These are phyloP conservation scores for Peucedramus taeniatus DNA, from an alignment of 2,113 vertebrate genomes.

Conservation along the genomic window DNA sequence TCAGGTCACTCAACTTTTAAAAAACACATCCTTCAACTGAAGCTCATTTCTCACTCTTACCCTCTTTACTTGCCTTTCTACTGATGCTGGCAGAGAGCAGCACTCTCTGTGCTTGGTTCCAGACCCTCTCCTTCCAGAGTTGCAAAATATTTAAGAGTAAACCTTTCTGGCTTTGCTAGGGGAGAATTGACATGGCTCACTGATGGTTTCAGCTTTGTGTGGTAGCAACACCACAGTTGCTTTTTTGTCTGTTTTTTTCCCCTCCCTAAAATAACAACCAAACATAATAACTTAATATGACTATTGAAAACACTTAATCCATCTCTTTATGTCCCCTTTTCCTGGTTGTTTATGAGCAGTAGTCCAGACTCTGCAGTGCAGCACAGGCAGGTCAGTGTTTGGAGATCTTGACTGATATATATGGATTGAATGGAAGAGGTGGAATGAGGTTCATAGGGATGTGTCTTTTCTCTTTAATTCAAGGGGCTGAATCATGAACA, in stretches of 20 bases:
- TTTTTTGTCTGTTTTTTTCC: not conserved
- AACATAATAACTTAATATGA: not conserved
- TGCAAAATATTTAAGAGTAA: not conserved
- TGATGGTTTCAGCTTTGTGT: not conserved
- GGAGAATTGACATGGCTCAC: fast-evolving
- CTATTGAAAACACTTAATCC: not conserved
- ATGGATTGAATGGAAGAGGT: not conserved
- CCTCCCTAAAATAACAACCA: not conserved
- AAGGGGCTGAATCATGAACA: not conserved
- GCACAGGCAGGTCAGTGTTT: not conserved
- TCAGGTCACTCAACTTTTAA: not conserved
- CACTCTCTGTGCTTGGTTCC: not conserved
- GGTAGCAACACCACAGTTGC: not conserved
- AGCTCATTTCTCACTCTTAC: not conserved
- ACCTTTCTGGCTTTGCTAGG: not conserved
- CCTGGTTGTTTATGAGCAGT: not conserved
- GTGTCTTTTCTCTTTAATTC: not conserved
- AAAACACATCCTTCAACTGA: not conserved
- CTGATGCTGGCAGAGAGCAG: not conserved
- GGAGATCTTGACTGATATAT: not conserved
- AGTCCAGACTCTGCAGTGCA: not conserved
- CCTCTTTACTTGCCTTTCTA: not conserved
- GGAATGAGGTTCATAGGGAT: not conserved
- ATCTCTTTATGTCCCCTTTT: not conserved
- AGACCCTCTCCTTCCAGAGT: not conserved